These are phyloP conservation scores for Bubo bubo DNA, from an alignment of 2,113 vertebrate genomes.

Conservation along the genomic window DNA sequence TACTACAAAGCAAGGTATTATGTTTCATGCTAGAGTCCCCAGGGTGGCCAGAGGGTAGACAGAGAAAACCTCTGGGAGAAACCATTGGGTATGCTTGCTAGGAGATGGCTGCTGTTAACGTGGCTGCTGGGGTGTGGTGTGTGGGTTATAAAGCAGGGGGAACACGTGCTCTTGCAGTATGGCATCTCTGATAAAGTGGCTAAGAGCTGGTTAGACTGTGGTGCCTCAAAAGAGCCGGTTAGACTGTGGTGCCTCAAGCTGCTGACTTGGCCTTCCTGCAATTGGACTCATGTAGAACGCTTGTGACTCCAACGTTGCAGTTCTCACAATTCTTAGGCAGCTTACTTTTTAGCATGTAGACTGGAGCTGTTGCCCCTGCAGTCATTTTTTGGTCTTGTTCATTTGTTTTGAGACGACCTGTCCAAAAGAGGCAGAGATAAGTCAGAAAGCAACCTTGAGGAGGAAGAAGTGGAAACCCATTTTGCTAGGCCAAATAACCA, in stretches of 20 bases:
- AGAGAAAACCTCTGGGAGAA: neutral
- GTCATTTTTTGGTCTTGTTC: neutral
- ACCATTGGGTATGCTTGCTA: fast-evolving
- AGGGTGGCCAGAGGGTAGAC: neutral
- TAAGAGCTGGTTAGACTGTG: neutral
- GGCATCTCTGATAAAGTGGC: neutral
- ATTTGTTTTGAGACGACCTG: neutral
- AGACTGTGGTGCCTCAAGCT: neutral
- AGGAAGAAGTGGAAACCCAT: neutral
- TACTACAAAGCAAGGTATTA: neutral
- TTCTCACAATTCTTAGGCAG: neutral
- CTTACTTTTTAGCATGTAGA: neutral
- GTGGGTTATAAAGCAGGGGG: neutral
- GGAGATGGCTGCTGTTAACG: neutral
- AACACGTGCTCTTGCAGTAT: fast-evolving
- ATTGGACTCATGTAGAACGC: fast-evolving
- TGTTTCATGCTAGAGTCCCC: neutral
- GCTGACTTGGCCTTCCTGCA: neutral
- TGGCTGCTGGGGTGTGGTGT: neutral
- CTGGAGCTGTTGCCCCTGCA: neutral
- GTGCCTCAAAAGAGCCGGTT: neutral
- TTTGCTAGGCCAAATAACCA: neutral
- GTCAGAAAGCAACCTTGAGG: neutral
- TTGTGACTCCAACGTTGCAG: fast-evolving
- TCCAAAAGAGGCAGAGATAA: neutral